A percentile compares a stretch with the other conserved stretches of the same genome.
phyloP scores from a whole-genome alignment of 2,888 invertebrate species.

The Bombyx huttoni region DNA sequence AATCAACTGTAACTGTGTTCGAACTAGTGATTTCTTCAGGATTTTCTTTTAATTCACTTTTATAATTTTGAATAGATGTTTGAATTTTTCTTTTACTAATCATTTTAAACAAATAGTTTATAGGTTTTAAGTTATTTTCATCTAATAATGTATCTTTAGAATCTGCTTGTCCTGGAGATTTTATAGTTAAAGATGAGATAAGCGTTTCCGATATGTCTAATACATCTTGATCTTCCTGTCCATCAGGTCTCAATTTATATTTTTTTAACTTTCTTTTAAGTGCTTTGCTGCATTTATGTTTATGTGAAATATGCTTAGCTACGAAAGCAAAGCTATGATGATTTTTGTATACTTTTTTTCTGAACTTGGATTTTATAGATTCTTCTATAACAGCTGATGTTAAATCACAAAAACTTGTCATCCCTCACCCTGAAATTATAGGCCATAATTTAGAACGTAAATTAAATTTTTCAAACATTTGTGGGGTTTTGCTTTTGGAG shows the following conservation, averaged over 20 bases:
- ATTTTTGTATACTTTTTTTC: neutral
- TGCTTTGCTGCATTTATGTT: conserved; percentile 33
- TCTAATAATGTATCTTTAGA: conserved; percentile 8
- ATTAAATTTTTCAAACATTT: no score
- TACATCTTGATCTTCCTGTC: conserved; percentile 53
- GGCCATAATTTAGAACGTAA: neutral
- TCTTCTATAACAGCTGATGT: neutral
- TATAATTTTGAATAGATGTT: neutral
- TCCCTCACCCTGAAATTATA: neutral
- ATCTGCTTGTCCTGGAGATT: conserved; percentile 27
- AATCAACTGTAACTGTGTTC: conserved; percentile 6
- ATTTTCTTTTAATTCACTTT: conserved; percentile 11
- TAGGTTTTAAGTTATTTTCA: conserved; percentile 19
- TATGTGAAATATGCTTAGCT: conserved; percentile 35
- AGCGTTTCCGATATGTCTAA: conserved; percentile 49
- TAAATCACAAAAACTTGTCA: neutral
- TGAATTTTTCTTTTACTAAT: conserved; percentile 29
- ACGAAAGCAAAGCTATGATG: conserved; percentile 22
- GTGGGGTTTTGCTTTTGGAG: no score
- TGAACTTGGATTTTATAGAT: neutral
- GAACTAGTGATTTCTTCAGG: conserved; percentile 3
- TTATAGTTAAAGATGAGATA: conserved; percentile 35
- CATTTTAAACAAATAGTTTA: conserved; percentile 54
- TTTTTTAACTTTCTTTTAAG: conserved; percentile 52
- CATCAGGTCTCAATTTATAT: conserved; percentile 52